Percentiles rank a stretch among this genome's conserved stretches.
Evolutionary conservation across 2,113 vertebrate species (phyloP).

Genomic region (Protomyctophum bolini): DNA sequence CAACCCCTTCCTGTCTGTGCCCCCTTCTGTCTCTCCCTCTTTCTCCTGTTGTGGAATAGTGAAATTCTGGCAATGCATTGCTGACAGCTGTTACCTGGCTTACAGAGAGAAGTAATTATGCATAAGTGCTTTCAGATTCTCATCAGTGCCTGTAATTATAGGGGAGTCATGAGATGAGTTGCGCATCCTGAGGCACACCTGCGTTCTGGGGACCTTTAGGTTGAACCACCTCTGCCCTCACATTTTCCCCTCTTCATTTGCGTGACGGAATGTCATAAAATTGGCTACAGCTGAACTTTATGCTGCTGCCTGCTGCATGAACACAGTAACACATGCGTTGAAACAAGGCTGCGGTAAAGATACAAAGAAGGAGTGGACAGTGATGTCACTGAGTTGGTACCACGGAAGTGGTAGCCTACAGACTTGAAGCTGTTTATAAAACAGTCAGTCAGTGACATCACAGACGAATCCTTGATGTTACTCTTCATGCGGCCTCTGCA

Average conservation of each 20-base stretch:
- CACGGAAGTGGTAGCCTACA: no score
- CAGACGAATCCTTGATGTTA: no score
- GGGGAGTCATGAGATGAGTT: slow-evolving; percentile 32
- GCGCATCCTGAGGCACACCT: slow-evolving; percentile 26
- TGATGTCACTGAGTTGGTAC: no score
- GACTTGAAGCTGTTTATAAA: no score
- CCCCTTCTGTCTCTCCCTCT: slow-evolving; percentile 15
- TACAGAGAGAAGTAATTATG: slow-evolving; percentile 69
- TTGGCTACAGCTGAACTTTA: slow-evolving; percentile 29
- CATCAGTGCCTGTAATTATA: slow-evolving; percentile 74
- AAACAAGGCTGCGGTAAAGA: no score
- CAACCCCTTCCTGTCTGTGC: no score
- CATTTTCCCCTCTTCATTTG: slow-evolving; percentile 32
- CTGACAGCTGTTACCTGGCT: slow-evolving; percentile 65
- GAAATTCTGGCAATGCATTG: slow-evolving; percentile 40
- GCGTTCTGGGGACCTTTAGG: slow-evolving; percentile 33
- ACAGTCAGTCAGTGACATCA: no score
- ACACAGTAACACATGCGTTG: no score
- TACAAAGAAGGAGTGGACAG: no score
- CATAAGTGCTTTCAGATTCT: slow-evolving; percentile 68
- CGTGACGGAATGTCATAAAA: background rate
- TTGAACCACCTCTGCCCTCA: slow-evolving; percentile 15
- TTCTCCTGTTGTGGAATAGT: background rate
- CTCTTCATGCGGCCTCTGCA: no score
- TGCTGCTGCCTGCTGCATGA: slow-evolving; percentile 23